Evolutionary conservation across 1,140 invertebrate genomes (phyloP), one percentile per base, ranked within the genome.

Genomic region (Neocloeon triangulifer): DNA sequence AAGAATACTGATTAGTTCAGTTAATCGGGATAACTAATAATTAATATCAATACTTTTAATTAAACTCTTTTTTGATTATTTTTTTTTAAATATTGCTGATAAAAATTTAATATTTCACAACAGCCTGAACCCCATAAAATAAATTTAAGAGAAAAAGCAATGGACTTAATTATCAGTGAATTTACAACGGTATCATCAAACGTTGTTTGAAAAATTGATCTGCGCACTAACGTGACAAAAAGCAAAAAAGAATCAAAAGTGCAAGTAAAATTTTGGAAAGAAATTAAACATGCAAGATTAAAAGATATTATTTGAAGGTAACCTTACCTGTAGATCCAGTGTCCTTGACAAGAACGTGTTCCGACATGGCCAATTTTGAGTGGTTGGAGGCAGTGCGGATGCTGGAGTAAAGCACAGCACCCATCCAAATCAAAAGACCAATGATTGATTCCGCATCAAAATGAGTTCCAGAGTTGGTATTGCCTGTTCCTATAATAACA

Each of bases 331-430:
- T n/a, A 58, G 57, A 61, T 32, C 58, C 60, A 39, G 66, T 71
- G 39, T 78, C 69, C 44, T 75, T 67, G 13, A 66, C 63, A 5
- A 80, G 58, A 38, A 78, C 65, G 42, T 76, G 73, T 14, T 80
- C 73, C 2, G 73, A 66, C 60, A 74, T 70, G 17, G 72, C 73
- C 36, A 81, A 64, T 49, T 72, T 76, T 1, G 72, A 72, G 0
- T 69, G 72, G 39, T 69, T 73, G 8, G 78, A 79, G 10, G 78
- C 79, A 7, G 79, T 80, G 12, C 80, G 65, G 13, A 92, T 63
- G 37, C 75, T 86, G 19, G 88, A 92, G 54, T 97, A 98, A 10
- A 98, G 61, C 15, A 99, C 80, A 53, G 88, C 95, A 43, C 73
- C 66, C 43, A 92, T 74, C 82, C 88, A 98, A 41, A 98, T 80